Base-by-base conservation (phyloP, 2,888 invertebrate genomes). In the Resseliella maxima region DNA sequence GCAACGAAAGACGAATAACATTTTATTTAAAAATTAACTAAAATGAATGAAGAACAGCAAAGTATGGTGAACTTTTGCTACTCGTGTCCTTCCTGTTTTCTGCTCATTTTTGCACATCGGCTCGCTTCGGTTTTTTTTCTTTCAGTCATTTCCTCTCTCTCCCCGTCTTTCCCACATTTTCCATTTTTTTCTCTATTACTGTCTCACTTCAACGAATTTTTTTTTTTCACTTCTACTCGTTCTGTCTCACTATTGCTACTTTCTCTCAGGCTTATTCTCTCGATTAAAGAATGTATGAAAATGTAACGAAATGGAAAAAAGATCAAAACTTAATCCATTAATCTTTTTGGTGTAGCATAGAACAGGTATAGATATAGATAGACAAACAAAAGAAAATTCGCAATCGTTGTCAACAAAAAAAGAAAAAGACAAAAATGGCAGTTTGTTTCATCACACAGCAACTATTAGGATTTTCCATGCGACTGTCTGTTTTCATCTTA, bases 311-410 rank as follows among this genome's bases (percentile, higher is more conserved):
- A 83, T 24, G 38, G n/a, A 72, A 72, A 38, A 38, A 83, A 83
- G 83, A 83, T 83, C 83, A 83, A 83, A 83, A 83, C 83, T 83
- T 83, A 83, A 83, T 83, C 83, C 83, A 83, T 83, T 83, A 38
- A 83, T 83, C 83, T 83, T 83, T 83, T 38, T 83, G 18, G 38
- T 12, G 24, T 12, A 21, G 83, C 38, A 83, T 18, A 38, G 38
- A 83, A 83, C 38, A 38, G 38, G 24, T 83, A 38, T n/a, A 83
- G 72, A 72, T 72, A 72, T n/a, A 12, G 72, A 59, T 5, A 50
- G 35, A 72, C 72, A 72, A 31, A 72, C 31, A 72, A 72, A 31
- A 31, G 27, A 27, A 72, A 12, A 72, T 72, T n/a, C 31, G 35
- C 72, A 72, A 72, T 31, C 72, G 31, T 31, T 72, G 31, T n/a